Base-by-base conservation (phyloP, 2,113 vertebrate species). In the Colistium nudipinnis region DNA sequence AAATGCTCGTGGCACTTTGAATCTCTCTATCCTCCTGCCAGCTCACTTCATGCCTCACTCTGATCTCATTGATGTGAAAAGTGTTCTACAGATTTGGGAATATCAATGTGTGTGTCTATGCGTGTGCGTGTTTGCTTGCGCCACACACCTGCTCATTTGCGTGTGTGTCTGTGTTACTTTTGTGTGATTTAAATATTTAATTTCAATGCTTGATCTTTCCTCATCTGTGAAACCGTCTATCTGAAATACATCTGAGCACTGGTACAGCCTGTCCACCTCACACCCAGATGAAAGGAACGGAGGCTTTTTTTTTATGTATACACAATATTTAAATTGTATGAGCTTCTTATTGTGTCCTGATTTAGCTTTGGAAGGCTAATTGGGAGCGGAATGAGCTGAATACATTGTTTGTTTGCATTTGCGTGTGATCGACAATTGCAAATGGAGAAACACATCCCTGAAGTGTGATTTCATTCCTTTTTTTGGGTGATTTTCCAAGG, bases 291-390 rank as follows among this genome's bases (percentile, higher is more conserved):
- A 91, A 88, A 90, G 83, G 76, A 65, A 53, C 31, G 10, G 47
- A 57, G 53, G 59, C 61, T 62, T 81, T 70, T 83, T 68, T 83
- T 66, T 54, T 35, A 78, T 82, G 73, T 70, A 61, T 68, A 52
- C 57, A 27, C 54, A 74, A 47, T 63, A 89, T 89, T 85, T 88
- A 82, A 87, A 91, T 91, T 88, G 68, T 81, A 89, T 89, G 86
- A 89, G 84, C 71, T 52, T 76, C 52, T 74, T 77, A 80, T 84
- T 82, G 67, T 82, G 76, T 52, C 65, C 47, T 65, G 56, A 81
- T 77, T 87, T 86, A 44, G 49, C 73, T 64, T 60, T 72, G 55
- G 78, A 74, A 61, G 76, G 69, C 62, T 87, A 87, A 90, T 88
- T 81, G 67, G 79, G 85, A 85, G 81, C 49, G 33, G 44, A 81